Conservation (phyloP, 2,797 vertebrate genomes). For the Salarias fasciatus region DNA sequence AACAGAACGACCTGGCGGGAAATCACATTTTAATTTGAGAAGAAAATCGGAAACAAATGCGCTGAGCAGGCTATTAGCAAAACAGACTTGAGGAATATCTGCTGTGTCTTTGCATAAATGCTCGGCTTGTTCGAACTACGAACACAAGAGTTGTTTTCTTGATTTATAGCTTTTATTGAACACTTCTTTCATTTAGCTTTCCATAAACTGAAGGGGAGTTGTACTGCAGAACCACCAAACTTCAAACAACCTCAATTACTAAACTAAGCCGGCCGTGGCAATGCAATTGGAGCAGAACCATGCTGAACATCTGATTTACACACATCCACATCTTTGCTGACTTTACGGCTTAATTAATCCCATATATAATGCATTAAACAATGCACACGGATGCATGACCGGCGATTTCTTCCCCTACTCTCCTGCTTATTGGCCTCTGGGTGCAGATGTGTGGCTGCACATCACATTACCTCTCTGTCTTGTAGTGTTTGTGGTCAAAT, state of each 20-base stretch:
- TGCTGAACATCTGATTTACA: constrained; percentile 55
- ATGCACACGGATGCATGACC: constrained; percentile 13
- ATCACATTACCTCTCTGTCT: background rate
- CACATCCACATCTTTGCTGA: constrained; percentile 38
- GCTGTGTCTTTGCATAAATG: background rate
- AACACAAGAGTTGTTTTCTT: background rate
- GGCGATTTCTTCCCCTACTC: constrained; percentile 1
- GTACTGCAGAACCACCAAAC: constrained; percentile 18
- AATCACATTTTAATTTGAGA: background rate
- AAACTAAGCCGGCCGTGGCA: constrained; percentile 27
- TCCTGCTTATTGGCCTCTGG: constrained; percentile 6
- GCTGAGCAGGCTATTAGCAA: background rate
- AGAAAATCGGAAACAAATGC: background rate
- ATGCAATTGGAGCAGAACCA: constrained; percentile 35
- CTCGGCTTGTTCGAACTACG: background rate
- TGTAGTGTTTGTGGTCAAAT: background rate
- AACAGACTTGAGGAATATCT: no score
- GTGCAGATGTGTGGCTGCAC: background rate
- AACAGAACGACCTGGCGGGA: background rate
- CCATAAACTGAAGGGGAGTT: constrained; percentile 16
- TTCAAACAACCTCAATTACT: constrained; percentile 41
- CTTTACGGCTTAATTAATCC: constrained; percentile 50
- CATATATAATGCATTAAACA: constrained; percentile 42
- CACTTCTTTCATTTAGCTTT: no score
- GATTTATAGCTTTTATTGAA: no score